Percentiles rank a stretch among this genome's conserved stretches.
Conservation (phyloP, 2,797 vertebrate genomes). For the Eulemur coronatus region DNA sequence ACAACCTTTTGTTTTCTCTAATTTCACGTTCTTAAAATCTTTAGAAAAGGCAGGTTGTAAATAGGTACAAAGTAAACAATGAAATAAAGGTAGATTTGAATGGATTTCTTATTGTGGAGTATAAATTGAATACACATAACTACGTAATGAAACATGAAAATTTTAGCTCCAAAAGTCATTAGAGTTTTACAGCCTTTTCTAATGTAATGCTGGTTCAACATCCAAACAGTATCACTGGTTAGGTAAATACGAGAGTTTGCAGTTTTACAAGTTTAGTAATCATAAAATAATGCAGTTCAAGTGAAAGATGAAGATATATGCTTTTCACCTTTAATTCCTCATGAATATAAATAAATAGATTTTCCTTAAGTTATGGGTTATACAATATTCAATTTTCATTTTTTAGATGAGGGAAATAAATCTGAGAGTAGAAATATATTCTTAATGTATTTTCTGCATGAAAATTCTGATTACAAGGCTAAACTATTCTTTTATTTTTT, state of each 20-base stretch:
- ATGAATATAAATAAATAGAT: background rate
- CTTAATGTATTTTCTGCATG: background rate
- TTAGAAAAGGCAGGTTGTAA: background rate
- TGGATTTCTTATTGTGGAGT: background rate
- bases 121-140: background rate
- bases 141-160: background rate
- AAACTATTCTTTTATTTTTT: conserved; percentile 37
- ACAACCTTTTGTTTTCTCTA: conserved; percentile 56
- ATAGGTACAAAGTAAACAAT: background rate
- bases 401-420: background rate
- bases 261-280: conserved; percentile 2
- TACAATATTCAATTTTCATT: background rate
- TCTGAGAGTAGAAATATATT: background rate
- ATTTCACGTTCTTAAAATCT: conserved; percentile 44
- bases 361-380: background rate
- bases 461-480: background rate
- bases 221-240: background rate
- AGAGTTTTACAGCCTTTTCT: background rate
- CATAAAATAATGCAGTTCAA: background rate
- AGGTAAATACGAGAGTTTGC: background rate
- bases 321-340: background rate
- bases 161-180: background rate
- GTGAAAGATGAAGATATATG: background rate
- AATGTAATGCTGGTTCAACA: background rate
- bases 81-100: background rate